Evolutionary conservation across 2,888 invertebrate species (phyloP).

Genomic region (Sinelater perroti): DNA sequence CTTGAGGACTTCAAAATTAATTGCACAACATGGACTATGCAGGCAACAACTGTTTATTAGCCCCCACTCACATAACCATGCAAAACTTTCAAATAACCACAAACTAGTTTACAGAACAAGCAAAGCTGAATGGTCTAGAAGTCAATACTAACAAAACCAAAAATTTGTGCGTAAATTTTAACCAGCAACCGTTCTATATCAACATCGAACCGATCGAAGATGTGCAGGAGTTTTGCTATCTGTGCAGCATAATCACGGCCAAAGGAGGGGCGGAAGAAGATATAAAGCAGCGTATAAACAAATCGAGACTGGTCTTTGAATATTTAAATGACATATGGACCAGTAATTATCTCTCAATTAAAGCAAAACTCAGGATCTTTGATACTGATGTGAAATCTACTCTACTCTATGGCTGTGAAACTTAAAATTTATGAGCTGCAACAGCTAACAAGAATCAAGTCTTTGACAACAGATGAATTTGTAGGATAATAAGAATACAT

Average conservation of each 20-base stretch:
- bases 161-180: too few species aligned
- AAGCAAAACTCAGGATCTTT: not conserved
- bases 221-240: not conserved
- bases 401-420: not conserved
- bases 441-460: not conserved
- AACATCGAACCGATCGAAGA: not conserved
- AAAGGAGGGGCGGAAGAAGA: not conserved
- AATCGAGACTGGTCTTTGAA: not conserved
- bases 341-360: not conserved
- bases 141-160: too few species aligned
- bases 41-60: too few species aligned
- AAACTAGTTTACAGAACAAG: too few species aligned
- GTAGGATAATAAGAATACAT: not conserved
- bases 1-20: too few species aligned
- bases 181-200: not conserved
- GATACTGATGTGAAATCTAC: not conserved
- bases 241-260: not conserved
- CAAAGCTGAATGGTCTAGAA: too few species aligned
- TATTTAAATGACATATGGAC: not conserved
- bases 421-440: not conserved
- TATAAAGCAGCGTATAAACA: not conserved
- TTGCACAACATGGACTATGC: too few species aligned
- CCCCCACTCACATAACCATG: too few species aligned
- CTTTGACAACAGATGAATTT: not conserved
- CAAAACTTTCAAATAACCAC: too few species aligned